Base-by-base conservation (phyloP, 2,888 invertebrate genomes). In the Hydriomena furcata region DNA sequence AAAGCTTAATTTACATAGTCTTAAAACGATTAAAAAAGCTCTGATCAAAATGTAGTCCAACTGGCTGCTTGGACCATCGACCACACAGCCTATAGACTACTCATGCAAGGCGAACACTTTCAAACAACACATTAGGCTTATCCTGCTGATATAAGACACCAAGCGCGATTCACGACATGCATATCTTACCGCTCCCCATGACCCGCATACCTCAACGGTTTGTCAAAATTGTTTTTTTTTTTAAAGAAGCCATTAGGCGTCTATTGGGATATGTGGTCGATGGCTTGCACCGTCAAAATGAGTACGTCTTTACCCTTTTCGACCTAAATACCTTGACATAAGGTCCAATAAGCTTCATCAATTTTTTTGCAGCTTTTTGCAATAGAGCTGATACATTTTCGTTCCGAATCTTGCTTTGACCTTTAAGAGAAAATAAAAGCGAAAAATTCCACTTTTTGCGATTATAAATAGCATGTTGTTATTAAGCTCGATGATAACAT, bases 321-420 rank as follows among this genome's bases (percentile, higher is more conserved):
- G 6, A 35, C 38, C 23, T 38, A 8, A 34, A 23, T 32, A 50
- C 50, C 24, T 35, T 44, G 38, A 8, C 11, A 34, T 50, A 50
- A 44, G 28, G 35, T 44, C 12, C 40, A 38, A 8, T 34, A 37
- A 12, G 21, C 31, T 21, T 6, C 6, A 7, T 7, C 11, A 12
- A 7, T 12, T 28, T 44, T 44, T 50, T 34, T 64, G 54, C 45
- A 28, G 31, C 13, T 12, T 43, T 40, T 8, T 50, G 47, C 46
- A 40, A 61, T 56, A 65, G 59, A 65, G 57, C 62, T 65, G 73
- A 65, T 68, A 65, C 61, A 72, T 62, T 67, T 72, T 65, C 50
- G 50, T 25, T 52, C 52, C 60, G 56, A 64, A 55, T 65, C 65
- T 67, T 71, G 64, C 40, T 54, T 65, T 70, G 72, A 73, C 70